Conservation (phyloP, 2,113 vertebrate species). For the Scophthalmus maximus region DNA sequence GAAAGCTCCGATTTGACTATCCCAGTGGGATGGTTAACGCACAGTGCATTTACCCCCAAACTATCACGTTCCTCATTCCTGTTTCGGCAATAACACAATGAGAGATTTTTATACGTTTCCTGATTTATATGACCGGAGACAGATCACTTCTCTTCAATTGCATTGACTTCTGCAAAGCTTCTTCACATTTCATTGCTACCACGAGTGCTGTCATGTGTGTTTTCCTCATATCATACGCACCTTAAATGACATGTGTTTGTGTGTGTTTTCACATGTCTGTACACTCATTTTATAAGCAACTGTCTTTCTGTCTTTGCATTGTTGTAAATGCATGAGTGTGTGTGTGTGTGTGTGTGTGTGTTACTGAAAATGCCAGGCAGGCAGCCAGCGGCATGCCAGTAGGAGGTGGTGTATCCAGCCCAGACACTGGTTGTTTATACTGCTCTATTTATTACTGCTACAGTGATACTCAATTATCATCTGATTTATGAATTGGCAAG, state of each 20-base stretch:
- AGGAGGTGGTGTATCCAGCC: constrained; percentile 69
- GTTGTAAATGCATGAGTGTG: constrained; percentile 30
- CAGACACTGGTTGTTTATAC: constrained; percentile 78
- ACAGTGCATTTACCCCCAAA: constrained; percentile 47
- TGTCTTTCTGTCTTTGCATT: constrained; percentile 39
- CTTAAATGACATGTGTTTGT: constrained; percentile 1
- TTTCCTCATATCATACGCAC: constrained; percentile 22
- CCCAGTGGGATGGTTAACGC: constrained; percentile 37
- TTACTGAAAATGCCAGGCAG: constrained; percentile 60
- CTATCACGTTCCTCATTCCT: constrained; percentile 43
- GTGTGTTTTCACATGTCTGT: constrained; percentile 15
- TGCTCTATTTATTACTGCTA: constrained; percentile 79
- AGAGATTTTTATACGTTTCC: constrained; percentile 50
- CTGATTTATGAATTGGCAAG: constrained; percentile 82
- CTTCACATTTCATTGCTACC: constrained; percentile 41
- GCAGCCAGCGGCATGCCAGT: constrained; percentile 68
- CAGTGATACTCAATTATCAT: constrained; percentile 78
- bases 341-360: constrained; percentile 26
- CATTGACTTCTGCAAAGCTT: constrained; percentile 25
- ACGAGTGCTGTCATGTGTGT: constrained; percentile 31
- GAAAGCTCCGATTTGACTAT: constrained; percentile 38
- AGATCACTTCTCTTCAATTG: constrained; percentile 32
- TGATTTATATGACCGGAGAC: constrained; percentile 36
- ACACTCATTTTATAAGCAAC: constrained; percentile 12
- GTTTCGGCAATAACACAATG: constrained; percentile 46